Base-by-base conservation (phyloP, 2,888 invertebrate species). In the Microdon myrmicae region DNA sequence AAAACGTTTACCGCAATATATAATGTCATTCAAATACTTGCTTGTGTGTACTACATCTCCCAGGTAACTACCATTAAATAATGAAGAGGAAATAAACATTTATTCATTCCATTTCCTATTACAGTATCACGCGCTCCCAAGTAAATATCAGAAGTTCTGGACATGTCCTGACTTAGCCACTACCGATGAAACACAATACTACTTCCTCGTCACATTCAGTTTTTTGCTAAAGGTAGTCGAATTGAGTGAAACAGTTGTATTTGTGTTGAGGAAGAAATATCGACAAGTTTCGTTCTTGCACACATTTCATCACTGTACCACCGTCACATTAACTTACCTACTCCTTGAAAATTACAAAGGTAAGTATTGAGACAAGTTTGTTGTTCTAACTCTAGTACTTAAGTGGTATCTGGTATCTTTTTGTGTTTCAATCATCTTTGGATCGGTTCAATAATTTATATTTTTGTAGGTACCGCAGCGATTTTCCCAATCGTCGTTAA, bases 11-110 rank as follows among this genome's bases (percentile, higher is more conserved):
- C 94, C 68, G 83, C 87, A 55, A 81, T 84, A 70, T 95, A 94
- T 81, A 94, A 95, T 75, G 78, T 90, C n/a, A 74, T 86, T 37
- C 94, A 94, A 85, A 89, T 94, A 6, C 5, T 72, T 3, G 55
- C 70, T 4, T 79, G 79, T 49, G 9, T 74, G 2, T 76, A 72
- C 47, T 61, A 73, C 45, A 47, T 73, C 9, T 35, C 53, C 16
- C 67, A 68, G 69, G 78, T 78, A 67, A 70, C 17, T 4, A 17
- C 9, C 9, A 1, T 16, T 38, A 14, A 32, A 25, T 31, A n/a
- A 13, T 9, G 4, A 8, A 23, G 9, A 13, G 2, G 4, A 12
- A 44, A 16, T 4, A 9, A 23, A 16, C 45, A 26, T 19, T 19
- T 7, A 10, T 2, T 25, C 12, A 19, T 32, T 3, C 8, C 12